These are phyloP conservation scores for Eleginops maclovinus DNA, from an alignment of 2,113 vertebrate species.

Conservation along the genomic window DNA sequence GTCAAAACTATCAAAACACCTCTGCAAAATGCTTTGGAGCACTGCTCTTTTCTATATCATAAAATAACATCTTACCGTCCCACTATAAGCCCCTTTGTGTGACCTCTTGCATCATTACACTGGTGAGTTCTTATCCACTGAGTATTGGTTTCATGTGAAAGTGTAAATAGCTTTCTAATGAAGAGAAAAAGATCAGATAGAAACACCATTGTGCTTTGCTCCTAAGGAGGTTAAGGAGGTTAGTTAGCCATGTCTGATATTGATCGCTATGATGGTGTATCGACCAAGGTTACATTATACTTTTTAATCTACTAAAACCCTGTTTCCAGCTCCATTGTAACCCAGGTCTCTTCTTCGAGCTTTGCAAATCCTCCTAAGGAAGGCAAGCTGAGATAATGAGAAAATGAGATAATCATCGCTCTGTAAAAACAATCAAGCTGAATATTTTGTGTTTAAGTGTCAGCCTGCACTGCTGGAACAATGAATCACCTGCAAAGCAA, in stretches of 20 bases:
- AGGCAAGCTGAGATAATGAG: slow-evolving; percentile 20
- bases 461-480: slow-evolving; percentile 13
- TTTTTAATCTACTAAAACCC: slow-evolving; percentile 50
- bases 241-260: slow-evolving; percentile 47
- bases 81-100: slow-evolving; percentile 21
- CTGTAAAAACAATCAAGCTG: slow-evolving; percentile 26
- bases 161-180: slow-evolving; percentile 59
- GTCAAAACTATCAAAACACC: slow-evolving; percentile 7
- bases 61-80: slow-evolving; percentile 6
- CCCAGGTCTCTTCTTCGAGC: slow-evolving; percentile 4
- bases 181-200: slow-evolving; percentile 46
- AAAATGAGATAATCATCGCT: slow-evolving; percentile 22
- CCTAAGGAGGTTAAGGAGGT: slow-evolving; percentile 44
- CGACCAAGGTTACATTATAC: slow-evolving; percentile 43
- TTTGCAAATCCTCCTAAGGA: neutral
- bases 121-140: slow-evolving; percentile 21
- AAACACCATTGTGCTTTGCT: slow-evolving; percentile 39
- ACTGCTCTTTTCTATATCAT: slow-evolving; percentile 4
- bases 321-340: slow-evolving; percentile 21
- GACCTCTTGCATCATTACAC: slow-evolving; percentile 38
- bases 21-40: slow-evolving; percentile 16
- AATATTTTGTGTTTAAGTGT: slow-evolving; percentile 37
- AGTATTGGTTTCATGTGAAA: slow-evolving; percentile 36
- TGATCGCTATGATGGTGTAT: slow-evolving; percentile 61
- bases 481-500: slow-evolving; percentile 1